Evolutionary conservation across 2,113 vertebrate genomes (phyloP).

Genomic region (Pachypanchax playfairii): DNA sequence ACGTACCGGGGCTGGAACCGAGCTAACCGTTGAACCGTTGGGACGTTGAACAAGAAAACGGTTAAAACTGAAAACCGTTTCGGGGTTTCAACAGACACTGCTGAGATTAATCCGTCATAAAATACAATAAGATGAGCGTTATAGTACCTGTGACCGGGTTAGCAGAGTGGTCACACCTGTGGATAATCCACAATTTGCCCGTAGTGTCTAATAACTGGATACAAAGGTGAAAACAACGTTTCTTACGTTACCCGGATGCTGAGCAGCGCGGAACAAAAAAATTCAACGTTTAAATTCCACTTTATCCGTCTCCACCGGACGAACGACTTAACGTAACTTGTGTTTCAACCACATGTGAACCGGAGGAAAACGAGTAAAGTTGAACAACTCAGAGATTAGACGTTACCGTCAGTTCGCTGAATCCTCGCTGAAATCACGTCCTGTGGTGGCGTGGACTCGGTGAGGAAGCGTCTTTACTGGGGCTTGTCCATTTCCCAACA

Average conservation of each 20-base stretch:
- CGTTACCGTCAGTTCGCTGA: constrained; percentile 45
- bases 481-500: constrained; percentile 64
- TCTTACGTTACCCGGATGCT: constrained; percentile 47
- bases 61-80: constrained; percentile 1
- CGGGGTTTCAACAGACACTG: background rate
- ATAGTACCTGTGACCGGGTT: no score
- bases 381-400: background rate
- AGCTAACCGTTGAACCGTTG: constrained; percentile 11
- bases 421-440: constrained; percentile 56
- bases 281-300: constrained; percentile 32
- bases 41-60: no score
- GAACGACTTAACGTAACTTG: no score
- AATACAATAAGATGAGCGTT: no score
- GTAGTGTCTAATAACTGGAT: constrained; percentile 22
- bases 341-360: constrained; percentile 22
- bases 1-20: constrained; percentile 30
- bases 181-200: constrained; percentile 30
- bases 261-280: constrained; percentile 38
- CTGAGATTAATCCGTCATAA: fast-evolving
- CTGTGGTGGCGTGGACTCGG: constrained; percentile 20
- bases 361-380: constrained; percentile 20
- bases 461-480: constrained; percentile 33
- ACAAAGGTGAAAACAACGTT: constrained; percentile 30
- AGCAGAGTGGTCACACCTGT: constrained; percentile 67
- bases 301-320: background rate